A percentile compares a stretch with the other conserved stretches of the same genome.
phyloP scores from a whole-genome alignment of 2,888 invertebrate genomes.

The Mythimna ferrago region DNA sequence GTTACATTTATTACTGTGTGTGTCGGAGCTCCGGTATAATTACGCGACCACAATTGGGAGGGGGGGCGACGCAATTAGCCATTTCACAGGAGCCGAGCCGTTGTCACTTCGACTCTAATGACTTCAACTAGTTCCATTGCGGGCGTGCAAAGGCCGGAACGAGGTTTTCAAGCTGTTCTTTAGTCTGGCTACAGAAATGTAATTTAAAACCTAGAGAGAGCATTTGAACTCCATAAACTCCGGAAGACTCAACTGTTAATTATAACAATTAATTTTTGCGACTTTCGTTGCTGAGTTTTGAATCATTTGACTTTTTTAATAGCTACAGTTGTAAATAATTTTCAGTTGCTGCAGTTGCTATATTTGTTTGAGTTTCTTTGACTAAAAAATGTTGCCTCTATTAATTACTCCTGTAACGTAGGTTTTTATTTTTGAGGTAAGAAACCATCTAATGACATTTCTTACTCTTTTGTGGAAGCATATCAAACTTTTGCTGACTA shows the following conservation, averaged over 20 bases:
- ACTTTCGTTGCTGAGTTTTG: constrained; percentile 34
- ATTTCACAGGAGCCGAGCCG: constrained; percentile 67
- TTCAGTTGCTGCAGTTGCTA: constrained; percentile 1
- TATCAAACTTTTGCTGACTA: too few species aligned
- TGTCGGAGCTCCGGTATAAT: constrained; percentile 68
- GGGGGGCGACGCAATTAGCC: constrained; percentile 72
- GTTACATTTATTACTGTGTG: constrained; percentile 69
- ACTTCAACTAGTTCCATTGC: constrained; percentile 65
- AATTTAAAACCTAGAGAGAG: constrained; percentile 52
- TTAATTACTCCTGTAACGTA: too few species aligned
- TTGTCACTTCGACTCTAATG: constrained; percentile 73
- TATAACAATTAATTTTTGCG: constrained; percentile 39
- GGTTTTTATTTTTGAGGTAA: too few species aligned
- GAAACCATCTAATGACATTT: too few species aligned
- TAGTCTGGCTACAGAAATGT: constrained; percentile 52
- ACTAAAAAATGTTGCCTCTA: too few species aligned
- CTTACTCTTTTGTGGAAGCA: too few species aligned
- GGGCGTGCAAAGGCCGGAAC: constrained; percentile 59
- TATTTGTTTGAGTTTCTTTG: neutral
- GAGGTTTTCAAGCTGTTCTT: constrained; percentile 60
- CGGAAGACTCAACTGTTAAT: constrained; percentile 39
- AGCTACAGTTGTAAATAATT: constrained; percentile 11
- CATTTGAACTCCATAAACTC: constrained; percentile 47
- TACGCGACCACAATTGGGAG: constrained; percentile 72
- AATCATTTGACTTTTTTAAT: constrained; percentile 35